Conservation (phyloP, 2,797 vertebrate genomes). For the Catostomus latipinnis region DNA sequence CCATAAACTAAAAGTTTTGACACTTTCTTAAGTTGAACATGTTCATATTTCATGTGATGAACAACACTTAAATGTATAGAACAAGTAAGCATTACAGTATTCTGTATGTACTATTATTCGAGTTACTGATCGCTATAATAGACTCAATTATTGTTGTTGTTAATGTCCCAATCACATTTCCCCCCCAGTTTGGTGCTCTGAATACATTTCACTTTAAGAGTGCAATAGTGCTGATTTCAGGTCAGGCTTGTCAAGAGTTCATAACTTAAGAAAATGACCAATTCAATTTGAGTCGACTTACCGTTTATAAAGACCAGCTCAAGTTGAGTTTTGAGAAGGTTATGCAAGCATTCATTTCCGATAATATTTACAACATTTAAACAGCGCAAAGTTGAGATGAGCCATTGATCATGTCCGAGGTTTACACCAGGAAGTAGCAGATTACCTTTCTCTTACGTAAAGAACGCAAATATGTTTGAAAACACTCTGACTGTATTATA, state of each 20-base stretch:
- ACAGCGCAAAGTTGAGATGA: not conserved
- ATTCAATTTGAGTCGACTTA: slow-evolving; percentile 3
- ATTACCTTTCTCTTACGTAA: slow-evolving; percentile 34
- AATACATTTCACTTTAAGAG: no score
- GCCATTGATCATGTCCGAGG: not conserved
- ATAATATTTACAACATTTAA: not conserved
- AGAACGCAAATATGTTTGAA: not conserved
- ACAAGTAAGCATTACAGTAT: no score
- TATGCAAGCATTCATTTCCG: not conserved
- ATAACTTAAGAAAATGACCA: not conserved
- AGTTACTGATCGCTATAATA: no score
- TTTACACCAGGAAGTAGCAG: slow-evolving; percentile 41
- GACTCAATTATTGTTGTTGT: no score
- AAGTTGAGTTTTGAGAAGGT: not conserved
- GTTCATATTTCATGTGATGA: no score
- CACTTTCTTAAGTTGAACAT: no score
- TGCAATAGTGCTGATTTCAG: not conserved
- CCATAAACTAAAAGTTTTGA: no score
- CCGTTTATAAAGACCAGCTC: not conserved
- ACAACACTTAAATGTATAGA: no score
- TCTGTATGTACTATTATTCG: no score
- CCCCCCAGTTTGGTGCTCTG: no score
- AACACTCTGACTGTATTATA: no score
- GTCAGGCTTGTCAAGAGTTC: not conserved
- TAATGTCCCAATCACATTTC: no score